These are phyloP conservation scores for Bos javanicus DNA, from an alignment of 2,113 vertebrate genomes.

Conservation along the genomic window DNA sequence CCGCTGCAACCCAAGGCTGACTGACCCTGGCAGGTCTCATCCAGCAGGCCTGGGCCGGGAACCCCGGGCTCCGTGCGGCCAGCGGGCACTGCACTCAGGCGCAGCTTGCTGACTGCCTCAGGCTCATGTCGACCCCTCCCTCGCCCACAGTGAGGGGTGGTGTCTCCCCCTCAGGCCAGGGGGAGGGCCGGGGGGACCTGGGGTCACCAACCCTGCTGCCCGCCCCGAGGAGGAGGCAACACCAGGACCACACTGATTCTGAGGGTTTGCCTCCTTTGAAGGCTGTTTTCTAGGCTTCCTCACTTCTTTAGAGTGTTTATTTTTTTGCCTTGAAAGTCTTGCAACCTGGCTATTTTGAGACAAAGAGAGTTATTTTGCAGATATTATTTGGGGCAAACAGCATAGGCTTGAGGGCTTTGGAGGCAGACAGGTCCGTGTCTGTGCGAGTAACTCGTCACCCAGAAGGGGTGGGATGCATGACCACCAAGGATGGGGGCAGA, in stretches of 20 bases:
- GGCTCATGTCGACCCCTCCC: not conserved
- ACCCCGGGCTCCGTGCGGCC: not conserved
- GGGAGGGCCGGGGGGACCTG: not conserved
- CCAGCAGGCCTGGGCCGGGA: not conserved
- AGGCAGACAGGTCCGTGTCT: not conserved
- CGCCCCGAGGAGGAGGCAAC: not conserved
- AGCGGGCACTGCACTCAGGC: not conserved
- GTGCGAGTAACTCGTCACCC: no score
- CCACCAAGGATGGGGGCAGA: not conserved
- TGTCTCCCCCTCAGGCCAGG: not conserved
- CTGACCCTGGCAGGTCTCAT: not conserved
- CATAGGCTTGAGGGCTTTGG: not conserved
- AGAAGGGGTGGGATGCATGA: accelerated
- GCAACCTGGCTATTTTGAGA: not conserved
- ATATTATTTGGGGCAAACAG: not conserved
- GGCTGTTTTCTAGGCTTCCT: not conserved
- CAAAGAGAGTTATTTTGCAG: no score
- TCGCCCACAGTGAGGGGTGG: not conserved
- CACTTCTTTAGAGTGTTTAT: not conserved
- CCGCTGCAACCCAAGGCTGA: not conserved
- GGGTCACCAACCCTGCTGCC: not conserved
- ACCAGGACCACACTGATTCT: accelerated
- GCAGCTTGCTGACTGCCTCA: not conserved
- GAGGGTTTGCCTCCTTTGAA: not conserved
- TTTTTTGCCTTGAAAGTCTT: not conserved